Base-by-base conservation (phyloP, 1,140 invertebrate species). In the Lepidurus arcticus region DNA sequence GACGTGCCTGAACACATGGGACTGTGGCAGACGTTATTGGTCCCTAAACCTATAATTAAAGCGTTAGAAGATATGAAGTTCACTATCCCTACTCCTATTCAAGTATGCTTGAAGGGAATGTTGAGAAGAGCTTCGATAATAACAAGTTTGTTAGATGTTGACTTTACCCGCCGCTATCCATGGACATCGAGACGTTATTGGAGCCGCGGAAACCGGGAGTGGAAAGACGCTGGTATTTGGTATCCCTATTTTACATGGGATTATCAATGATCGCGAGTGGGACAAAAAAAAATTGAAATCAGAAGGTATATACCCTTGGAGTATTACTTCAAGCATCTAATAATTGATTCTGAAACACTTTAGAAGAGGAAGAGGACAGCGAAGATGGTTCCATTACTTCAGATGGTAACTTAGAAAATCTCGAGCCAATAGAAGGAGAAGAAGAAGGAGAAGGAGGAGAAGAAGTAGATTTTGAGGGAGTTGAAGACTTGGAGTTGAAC, bases 141-240 rank as follows among this genome's bases (percentile, higher is more conserved):
- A 16, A 43, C 16, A 13, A 73, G 13, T 79, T 81, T 81, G 83
- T 9, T 90, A 94, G 85, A 84, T 88, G 42, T 83, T 92, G 73
- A 89, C 91, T 9, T 86, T 98, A 44, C 92, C 94, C 34, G 88
- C 94, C 78, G 95, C 96, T 44, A 93, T 98, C 82, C 88, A 92
- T 82, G 94, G 94, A 75, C 86, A 88, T 73, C 88, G 90, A 86
- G 96, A 98, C 86, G 93, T 98, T 81, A 85, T 98, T 24, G 97
- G 96, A 80, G 97, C 96, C 80, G 97, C 97, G 11, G 95, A 98
- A 88, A 99, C 97, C 1, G 97, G 97, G 9, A 98, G 95, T 88
- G 97, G 97, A 1, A 99, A 99, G 88, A 99, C 97, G 0, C 86
- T 99, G 53, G 97, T 96, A 0, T 99, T 98, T 90, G 95, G 93